Base-by-base conservation (phyloP, 2,113 vertebrate species). In the Bubo bubo region DNA sequence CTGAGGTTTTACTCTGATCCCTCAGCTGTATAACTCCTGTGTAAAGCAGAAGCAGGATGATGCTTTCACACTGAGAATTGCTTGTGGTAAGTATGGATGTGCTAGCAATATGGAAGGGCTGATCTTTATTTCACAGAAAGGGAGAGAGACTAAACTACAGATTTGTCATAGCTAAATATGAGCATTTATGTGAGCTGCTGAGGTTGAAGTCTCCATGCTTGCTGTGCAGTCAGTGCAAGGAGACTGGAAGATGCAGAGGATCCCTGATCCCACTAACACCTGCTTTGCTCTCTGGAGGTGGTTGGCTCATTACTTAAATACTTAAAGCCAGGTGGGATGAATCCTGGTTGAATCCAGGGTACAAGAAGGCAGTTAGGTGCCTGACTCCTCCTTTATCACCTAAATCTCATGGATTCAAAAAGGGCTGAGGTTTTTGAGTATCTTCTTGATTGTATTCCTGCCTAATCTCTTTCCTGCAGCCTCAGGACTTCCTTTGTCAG, bases 381-480 rank as follows among this genome's bases (percentile, higher is more conserved):
- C 52, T 30, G 64, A 67, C 64, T 89, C 43, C 55, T 79, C 34
- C 50, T 95, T 79, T 91, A 55, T 88, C 10, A 4, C 37, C 37
- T 89, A 89, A 95, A 93, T 75, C 60, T 79, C 1, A 2, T 19
- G 43, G 62, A 60, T 90, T 90, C 74, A 53, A 21, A 95, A 87
- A 79, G n/a, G 60, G 49, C 32, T 45, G 53, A 89, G 75, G 11
- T 17, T 41, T 86, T 58, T 23, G 28, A 70, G 47, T 63, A 23
- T 52, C 75, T 26, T 77, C 47, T 90, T 81, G 64, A 66, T 79
- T 52, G 10, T 47, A 21, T 81, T 92, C 43, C 86, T 86, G 23
- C 55, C 32, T 95, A 86, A 94, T 88, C 67, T 95, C 53, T 72
- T 64, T 79, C 52, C 39, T 86, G 73, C 83, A 87, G 80, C 83